Base-by-base conservation (phyloP, 1,140 invertebrate genomes). In the Dinothrombium tinctorium region DNA sequence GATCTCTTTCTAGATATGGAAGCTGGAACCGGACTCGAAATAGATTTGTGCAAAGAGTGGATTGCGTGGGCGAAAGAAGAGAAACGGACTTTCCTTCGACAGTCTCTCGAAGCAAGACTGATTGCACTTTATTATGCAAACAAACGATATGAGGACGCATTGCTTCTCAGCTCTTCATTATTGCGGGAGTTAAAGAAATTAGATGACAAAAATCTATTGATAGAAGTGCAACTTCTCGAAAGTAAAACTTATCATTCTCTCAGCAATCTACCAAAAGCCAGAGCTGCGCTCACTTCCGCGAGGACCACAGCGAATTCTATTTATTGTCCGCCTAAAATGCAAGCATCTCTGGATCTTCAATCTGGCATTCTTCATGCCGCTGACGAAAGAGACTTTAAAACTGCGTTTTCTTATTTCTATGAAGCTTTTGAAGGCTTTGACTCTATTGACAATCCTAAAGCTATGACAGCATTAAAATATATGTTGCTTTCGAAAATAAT, bases 391-490 rank as follows among this genome's bases (percentile, higher is more conserved):
- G 94, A 99, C 56, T 99, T 99, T 58, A 98, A 99, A 68, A 99
- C 92, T 49, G 94, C 92, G 26, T 99, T 92, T 60, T 98, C 92
- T 28, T 99, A 99, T 57, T 99, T 98, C 57, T 99, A 96, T 63
- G 94, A 99, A 67, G 92, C 92, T 26, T 99, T 99, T 63, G 94
- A 99, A 68, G 89, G 89, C 46, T 96, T 90, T 61, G 89, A 98
- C 59, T 89, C 83, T 49, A 77, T 90, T 14, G 86, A 94, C 53
- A 74, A 69, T 53, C 72, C 73, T 11, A 90, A 86, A 59, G 90
- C 92, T 8, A 59, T 96, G 2, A 80, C 73, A 29, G 82, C 86
- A 17, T 62, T 99, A 1, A 99, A 99, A 57, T 99, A 99, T 59
- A 99, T 99, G 92, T 68, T 99, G 42, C 58, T 99, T 35, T 92